Conservation (phyloP, 2,888 invertebrate species). For the Helleia helle region DNA sequence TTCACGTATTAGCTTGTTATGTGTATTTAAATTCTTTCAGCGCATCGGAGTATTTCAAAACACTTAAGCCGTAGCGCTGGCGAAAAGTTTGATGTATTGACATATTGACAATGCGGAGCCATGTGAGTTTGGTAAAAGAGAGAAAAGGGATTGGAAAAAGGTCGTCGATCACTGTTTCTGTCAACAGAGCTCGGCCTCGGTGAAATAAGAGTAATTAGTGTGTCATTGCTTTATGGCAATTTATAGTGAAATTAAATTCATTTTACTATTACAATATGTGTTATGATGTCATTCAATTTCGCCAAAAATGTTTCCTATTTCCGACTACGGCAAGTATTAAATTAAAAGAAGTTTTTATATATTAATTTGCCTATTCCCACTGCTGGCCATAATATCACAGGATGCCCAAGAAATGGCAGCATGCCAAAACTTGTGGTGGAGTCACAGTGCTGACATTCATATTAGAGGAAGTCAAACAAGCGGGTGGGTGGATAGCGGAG, state of each 20-base stretch:
- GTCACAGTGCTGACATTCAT: no score
- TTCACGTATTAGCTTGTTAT: background rate
- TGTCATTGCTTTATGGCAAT: conserved; percentile 47
- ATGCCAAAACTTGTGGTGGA: no score
- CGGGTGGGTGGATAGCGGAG: no score
- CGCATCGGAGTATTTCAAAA: conserved; percentile 1
- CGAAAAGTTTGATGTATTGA: conserved; percentile 24
- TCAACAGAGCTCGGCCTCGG: conserved; percentile 55
- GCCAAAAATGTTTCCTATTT: no score
- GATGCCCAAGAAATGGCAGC: no score
- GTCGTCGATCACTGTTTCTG: conserved; percentile 62
- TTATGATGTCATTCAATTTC: no score
- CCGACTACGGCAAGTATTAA: no score
- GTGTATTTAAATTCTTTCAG: background rate
- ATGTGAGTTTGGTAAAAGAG: conserved; percentile 17
- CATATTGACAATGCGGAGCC: conserved; percentile 23
- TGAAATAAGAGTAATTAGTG: conserved; percentile 69
- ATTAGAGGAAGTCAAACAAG: no score
- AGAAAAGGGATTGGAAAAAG: conserved; percentile 48
- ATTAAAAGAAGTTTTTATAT: no score
- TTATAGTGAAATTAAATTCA: background rate
- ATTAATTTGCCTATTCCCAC: no score
- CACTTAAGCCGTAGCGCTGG: conserved; percentile 12
- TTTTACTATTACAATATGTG: no score
- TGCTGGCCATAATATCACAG: no score